Evolutionary conservation across 2,797 vertebrate species (phyloP).

Genomic region (Peromyscus aztecus): DNA sequence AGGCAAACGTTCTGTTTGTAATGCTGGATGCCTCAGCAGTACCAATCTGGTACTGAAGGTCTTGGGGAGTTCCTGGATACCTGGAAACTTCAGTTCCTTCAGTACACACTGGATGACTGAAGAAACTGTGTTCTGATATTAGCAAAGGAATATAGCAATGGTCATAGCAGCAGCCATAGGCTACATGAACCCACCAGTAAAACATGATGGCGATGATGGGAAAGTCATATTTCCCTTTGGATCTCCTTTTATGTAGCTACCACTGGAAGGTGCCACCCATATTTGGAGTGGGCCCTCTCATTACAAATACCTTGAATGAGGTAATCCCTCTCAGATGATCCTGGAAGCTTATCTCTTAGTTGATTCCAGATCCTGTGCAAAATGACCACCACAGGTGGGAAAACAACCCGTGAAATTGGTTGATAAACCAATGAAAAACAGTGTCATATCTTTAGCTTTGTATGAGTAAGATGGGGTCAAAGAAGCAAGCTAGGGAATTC

Average conservation of each 20-base stretch:
- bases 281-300: too few relatives aligned
- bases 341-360: too few relatives aligned
- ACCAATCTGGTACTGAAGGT: neutral
- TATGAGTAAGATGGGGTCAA: neutral
- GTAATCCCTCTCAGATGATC: neutral
- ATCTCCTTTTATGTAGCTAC: neutral
- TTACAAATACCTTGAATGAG: neutral
- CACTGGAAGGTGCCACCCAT: neutral
- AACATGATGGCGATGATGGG: too few relatives aligned
- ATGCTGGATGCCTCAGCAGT: neutral
- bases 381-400: neutral
- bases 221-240: too few relatives aligned
- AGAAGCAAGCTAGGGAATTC: too few relatives aligned
- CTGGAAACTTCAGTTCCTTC: neutral
- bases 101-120: neutral
- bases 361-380: neutral
- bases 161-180: neutral
- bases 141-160: too few relatives aligned
- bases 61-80: too few relatives aligned
- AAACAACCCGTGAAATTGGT: neutral
- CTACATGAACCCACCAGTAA: neutral
- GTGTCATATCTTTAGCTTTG: neutral
- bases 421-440: neutral
- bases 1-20: neutral
- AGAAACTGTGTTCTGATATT: too few relatives aligned